Conservation (phyloP, 2,113 vertebrate species). For the Myotis lucifugus region DNA sequence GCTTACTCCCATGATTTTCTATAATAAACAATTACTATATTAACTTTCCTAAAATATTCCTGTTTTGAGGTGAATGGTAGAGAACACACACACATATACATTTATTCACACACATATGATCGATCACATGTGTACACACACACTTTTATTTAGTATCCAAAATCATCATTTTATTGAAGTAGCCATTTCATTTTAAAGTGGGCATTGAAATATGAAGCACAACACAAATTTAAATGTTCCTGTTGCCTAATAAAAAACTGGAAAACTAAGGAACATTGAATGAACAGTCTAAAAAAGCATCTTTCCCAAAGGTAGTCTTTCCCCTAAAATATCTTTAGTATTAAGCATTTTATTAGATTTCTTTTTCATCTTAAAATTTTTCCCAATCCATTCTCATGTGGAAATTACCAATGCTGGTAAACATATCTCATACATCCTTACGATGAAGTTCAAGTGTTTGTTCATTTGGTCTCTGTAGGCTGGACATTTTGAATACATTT, state of each 20-base stretch:
- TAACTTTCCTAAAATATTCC: background rate
- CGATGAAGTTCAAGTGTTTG: background rate
- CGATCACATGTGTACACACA: background rate
- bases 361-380: background rate
- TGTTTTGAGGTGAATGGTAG: background rate
- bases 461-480: background rate
- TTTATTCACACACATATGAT: background rate
- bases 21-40: background rate
- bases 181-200: background rate
- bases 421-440: background rate
- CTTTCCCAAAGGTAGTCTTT: background rate
- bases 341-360: background rate
- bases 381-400: background rate
- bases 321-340: background rate
- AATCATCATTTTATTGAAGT: background rate
- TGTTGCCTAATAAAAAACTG: slow-evolving; percentile 10
- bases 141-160: background rate
- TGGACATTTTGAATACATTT: background rate
- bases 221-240: background rate
- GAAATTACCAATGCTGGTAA: background rate
- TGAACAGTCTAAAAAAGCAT: background rate
- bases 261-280: background rate
- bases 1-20: background rate
- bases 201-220: background rate
- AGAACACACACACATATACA: background rate